Base-by-base conservation (phyloP, 2,888 invertebrate species). In the Celastrina argiolus region DNA sequence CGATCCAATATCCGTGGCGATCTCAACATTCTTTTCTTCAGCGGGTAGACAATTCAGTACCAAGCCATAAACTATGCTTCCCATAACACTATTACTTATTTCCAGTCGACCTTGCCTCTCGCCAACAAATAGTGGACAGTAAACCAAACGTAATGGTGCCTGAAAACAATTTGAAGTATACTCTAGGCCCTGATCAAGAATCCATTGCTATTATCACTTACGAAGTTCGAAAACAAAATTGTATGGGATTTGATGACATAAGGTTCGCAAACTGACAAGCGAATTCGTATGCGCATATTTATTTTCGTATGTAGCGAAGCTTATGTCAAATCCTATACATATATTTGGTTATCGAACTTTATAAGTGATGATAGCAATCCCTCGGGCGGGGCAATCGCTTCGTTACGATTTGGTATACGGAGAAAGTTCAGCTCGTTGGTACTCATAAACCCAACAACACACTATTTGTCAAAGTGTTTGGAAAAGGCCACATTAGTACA, bases 91-190 rank as follows among this genome's bases (percentile, higher is more conserved):
- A 69, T 91, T 88, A 36, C 66, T 75, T n/a, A 90, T 80, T 73
- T 82, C 83, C 59, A 91, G 71, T 31, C 70, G 74, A 65, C 85
- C 87, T 59, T 83, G 78, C 1, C 74, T 74, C 59, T 81, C 79
- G 0, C 90, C 91, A 1, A 84, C 85, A 14, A 90, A 87, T 16
- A 91, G 73, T 1, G 91, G 91, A 7, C 87, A 83, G 71, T 84
- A 91, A 6, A 79, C 79, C 76, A 89, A 72, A n/a, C 72, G 66
- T 22, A 90, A 71, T 12, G 73, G 68, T 14, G 81, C 76, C 90
- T 89, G 78, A 39, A 81, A 81, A 51, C 31, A n/a, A n/a, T n/a
- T n/a, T n/a, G n/a, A n/a, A n/a, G n/a, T n/a, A n/a, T n/a, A n/a
- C n/a, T n/a, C n/a, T n/a, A n/a, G n/a, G n/a, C n/a, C n/a, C n/a